Evolutionary conservation across 2,797 vertebrate species (phyloP).

Genomic region (Leptodactylus fallax): DNA sequence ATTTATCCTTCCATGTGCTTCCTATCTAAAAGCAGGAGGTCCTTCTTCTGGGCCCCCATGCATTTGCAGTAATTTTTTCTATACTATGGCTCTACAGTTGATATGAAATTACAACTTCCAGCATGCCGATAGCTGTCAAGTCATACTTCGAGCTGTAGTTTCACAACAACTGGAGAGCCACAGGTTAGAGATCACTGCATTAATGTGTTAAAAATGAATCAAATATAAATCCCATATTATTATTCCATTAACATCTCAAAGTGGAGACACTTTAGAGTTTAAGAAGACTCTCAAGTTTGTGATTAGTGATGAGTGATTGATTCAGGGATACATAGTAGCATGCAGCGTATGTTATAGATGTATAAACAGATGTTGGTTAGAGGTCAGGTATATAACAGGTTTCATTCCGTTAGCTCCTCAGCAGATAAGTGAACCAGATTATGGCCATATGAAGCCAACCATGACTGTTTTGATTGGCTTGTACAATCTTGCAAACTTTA

Average conservation of each 20-base stretch:
- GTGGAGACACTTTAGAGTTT: slow-evolving; percentile 24
- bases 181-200: too few relatives aligned
- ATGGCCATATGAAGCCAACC: not conserved
- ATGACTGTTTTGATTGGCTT: slow-evolving; percentile 12
- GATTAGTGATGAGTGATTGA: slow-evolving; percentile 34
- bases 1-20: too few relatives aligned
- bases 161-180: rapidly evolving
- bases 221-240: not conserved
- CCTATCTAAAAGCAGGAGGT: too few relatives aligned
- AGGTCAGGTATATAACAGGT: slow-evolving; percentile 14
- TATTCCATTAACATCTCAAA: slow-evolving; percentile 1
- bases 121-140: too few relatives aligned
- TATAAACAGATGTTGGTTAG: slow-evolving; percentile 7
- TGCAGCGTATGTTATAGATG: not conserved
- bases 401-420: not conserved
- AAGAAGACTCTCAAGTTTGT: slow-evolving; percentile 4
- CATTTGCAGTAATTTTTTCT: too few relatives aligned
- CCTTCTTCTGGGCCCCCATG: too few relatives aligned
- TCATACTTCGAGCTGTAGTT: not conserved
- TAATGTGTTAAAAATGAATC: not conserved
- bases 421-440: not conserved
- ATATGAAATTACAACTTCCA: too few relatives aligned
- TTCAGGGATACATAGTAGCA: slow-evolving; percentile 1
- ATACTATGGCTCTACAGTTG: too few relatives aligned
- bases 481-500: not conserved